Evolutionary conservation across 2,113 vertebrate genomes (phyloP), one percentile per base, ranked within the genome.

Genomic region (Manacus vitellinus): DNA sequence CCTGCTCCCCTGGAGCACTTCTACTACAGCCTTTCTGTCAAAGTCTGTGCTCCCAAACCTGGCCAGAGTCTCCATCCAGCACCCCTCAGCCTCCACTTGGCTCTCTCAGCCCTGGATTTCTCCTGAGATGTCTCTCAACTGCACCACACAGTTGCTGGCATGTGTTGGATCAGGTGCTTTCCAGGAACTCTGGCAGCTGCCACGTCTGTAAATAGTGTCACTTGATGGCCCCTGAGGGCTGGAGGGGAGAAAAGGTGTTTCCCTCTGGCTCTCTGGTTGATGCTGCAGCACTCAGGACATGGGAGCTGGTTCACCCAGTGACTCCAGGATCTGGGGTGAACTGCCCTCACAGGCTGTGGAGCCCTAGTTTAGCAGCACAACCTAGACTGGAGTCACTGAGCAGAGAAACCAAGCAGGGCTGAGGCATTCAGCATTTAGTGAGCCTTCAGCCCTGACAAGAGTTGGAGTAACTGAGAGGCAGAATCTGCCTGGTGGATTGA

Each of bases 261-360:
- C 17, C 33, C 25, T 46, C 47, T 44, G 1, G 24, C 54, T 49
- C 0, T 21, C 0, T 2, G 23, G 23, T 14, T 12, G 14, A 33
- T 65, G 68, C 37, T 31, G 46, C 39, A 31, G 16, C 2, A 3
- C 35, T 46, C 2, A 1, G 54, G 33, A 66, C n/a, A 8, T 3
- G 3, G 44, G n/a, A 59, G 18, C 43, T 23, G 22, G 8, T 72
- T 72, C 5, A 4, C 46, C 14, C 39, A 8, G n/a, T 9, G 44
- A 39, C 22, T 16, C 22, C 33, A 19, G 47, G 52, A 31, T 43
- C 24, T 35, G 81, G n/a, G 35, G 18, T 17, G 39, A 17, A 27
- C 43, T 59, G 22, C 8, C 55, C 49, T 65, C 24, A 16, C 19
- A 44, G n/a, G 7, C 31, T 41, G 19, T 2, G 0, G 49, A 56